A percentile compares a stretch with the other conserved stretches of the same genome.
These are phyloP conservation scores for Heteronetta atricapilla DNA, from an alignment of 2,113 vertebrate genomes.

Conservation along the genomic window DNA sequence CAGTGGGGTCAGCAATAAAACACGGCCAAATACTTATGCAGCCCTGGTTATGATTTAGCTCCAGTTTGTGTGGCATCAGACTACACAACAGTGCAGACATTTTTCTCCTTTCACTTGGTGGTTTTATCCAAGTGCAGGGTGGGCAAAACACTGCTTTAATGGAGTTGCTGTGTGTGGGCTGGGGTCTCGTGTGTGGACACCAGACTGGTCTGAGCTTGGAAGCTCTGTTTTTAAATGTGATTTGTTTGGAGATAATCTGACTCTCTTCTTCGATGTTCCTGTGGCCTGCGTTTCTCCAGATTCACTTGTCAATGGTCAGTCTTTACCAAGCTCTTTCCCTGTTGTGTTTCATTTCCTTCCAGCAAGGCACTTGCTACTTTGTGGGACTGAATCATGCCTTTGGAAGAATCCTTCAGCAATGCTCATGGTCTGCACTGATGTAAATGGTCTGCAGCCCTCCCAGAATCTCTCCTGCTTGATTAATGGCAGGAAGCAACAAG, in stretches of 20 bases:
- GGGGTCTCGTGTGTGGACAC: neutral
- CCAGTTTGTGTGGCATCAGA: neutral
- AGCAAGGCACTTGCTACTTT: neutral
- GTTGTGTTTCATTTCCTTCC: accelerated
- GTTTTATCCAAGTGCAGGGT: neutral
- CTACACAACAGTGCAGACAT: accelerated
- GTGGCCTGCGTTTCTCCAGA: neutral
- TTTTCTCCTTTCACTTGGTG: neutral
- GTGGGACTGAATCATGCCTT: neutral
- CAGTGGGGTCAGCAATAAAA: neutral
- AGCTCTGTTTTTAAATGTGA: neutral
- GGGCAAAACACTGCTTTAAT: neutral
- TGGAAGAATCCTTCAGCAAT: neutral
- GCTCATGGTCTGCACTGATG: neutral
- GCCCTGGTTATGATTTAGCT: neutral
- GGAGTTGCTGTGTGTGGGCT: neutral
- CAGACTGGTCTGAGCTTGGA: neutral
- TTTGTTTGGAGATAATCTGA: neutral
- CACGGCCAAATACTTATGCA: neutral
- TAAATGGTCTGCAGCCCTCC: neutral
- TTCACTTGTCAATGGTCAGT: neutral
- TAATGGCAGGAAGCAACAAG: neutral
- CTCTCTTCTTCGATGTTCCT: neutral
- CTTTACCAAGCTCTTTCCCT: neutral
- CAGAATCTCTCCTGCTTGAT: neutral